Evolutionary conservation across 2,888 invertebrate species (phyloP).

Genomic region (Cheilosia scutellata): DNA sequence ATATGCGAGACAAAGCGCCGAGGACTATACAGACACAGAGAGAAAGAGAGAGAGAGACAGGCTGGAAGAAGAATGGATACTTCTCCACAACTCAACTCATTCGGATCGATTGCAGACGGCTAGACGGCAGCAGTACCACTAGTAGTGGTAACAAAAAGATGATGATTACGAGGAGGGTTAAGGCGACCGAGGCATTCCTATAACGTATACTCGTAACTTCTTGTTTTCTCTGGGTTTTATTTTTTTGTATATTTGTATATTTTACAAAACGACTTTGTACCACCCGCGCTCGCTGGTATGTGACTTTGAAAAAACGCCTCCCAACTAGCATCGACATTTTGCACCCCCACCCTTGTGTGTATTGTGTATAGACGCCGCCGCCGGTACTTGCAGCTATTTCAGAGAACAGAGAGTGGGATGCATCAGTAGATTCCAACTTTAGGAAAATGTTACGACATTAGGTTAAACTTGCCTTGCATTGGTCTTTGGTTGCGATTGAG

Average conservation of each 20-base stretch:
- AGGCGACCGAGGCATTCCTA: conserved; percentile 49
- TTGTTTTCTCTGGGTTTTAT: background rate
- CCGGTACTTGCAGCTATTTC: conserved; percentile 30
- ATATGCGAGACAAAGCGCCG: conserved; percentile 26
- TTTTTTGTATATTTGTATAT: conserved; percentile 28
- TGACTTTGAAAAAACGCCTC: conserved; percentile 37
- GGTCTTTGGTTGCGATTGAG: background rate
- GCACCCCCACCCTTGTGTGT: conserved; percentile 1
- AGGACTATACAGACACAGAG: background rate
- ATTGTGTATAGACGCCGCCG: background rate
- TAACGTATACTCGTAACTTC: conserved; percentile 32
- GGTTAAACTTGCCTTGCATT: conserved; percentile 43
- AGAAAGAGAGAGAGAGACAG: conserved; percentile 7
- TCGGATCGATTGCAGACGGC: conserved; percentile 77
- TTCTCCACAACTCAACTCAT: conserved; percentile 37
- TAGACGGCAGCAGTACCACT: conserved; percentile 68
- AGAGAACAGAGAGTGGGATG: conserved; percentile 6
- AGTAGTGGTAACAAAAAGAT: conserved; percentile 56
- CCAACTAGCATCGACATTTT: conserved; percentile 13
- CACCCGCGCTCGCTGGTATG: conserved; percentile 1
- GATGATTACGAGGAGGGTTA: conserved; percentile 58
- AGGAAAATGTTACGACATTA: conserved; percentile 48
- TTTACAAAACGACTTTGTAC: conserved; percentile 42
- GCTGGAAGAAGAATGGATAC: conserved; percentile 41
- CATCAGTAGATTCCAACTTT: conserved; percentile 7